Evolutionary conservation across 1,140 invertebrate species (phyloP), one percentile per base, ranked within the genome.

Genomic region (Dufourea novaeangliae): DNA sequence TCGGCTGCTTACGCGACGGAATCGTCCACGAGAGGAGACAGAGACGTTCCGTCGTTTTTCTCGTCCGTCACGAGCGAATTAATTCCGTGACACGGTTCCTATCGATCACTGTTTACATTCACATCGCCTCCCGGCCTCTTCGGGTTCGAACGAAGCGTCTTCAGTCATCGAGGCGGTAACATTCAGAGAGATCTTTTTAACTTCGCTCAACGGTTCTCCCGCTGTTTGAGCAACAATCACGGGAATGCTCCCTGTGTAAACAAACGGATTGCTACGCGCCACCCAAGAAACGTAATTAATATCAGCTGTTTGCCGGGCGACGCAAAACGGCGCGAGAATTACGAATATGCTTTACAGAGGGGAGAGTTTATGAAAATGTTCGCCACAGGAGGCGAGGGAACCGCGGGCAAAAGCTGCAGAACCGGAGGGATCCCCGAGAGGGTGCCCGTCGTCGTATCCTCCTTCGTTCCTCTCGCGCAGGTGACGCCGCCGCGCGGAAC

Each of bases 341-440:
- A 52, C 54, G 81, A 83, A 74, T 76, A 73, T 79, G 84, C 78
- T 89, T 88, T 83, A 87, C 80, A n/a, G n/a, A n/a, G n/a, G 82
- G 83, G 57, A 32, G 74, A 87, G 84, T 86, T 88, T 88, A 88
- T 89, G 86, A 89, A 88, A 87, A 83, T 83, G 77, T 86, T 88
- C 86, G 37, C 83, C 74, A 59, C 79, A 74, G 83, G 86, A 72
- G 83, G 75, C 78, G 46, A 75, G 72, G 77, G 59, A 66, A 61
- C 29, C 50, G 25, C 41, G 70, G 69, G 81, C 71, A 70, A 72
- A 73, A 78, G 50, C 50, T 20, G 59, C 70, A 34, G 41, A n/a
- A n/a, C n/a, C 62, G 32, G 62, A 20, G 59, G 69, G 70, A 85
- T 78, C 82, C 75, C 69, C n/a, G n/a, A n/a, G 29, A 63, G 62